These are phyloP conservation scores for Ligdia adustata DNA, from an alignment of 2,888 invertebrate genomes.

Conservation along the genomic window DNA sequence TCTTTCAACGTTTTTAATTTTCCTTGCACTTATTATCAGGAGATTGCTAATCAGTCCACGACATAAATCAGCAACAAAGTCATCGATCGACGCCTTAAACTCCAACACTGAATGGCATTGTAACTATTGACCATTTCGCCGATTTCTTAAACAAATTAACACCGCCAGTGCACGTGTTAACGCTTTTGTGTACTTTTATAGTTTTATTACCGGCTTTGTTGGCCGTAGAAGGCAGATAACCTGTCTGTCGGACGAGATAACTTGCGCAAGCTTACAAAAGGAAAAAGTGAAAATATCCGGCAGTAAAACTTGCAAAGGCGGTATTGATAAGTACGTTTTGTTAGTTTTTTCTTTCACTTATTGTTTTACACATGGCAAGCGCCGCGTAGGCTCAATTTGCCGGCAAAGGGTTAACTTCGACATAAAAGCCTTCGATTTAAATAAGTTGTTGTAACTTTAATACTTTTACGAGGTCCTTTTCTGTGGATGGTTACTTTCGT, in stretches of 20 bases:
- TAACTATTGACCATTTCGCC: constrained; percentile 36
- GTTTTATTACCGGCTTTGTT: constrained; percentile 33
- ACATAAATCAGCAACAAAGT: constrained; percentile 9
- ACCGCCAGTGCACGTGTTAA: constrained; percentile 67
- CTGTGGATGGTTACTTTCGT: constrained; percentile 6
- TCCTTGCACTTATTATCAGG: no score
- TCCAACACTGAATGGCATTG: constrained; percentile 25
- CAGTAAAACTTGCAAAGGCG: constrained; percentile 62
- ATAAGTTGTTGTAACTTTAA: constrained; percentile 8
- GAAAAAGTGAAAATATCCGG: constrained; percentile 71
- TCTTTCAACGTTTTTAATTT: no score
- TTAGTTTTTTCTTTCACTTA: constrained; percentile 40
- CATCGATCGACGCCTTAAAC: constrained; percentile 4
- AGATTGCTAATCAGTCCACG: no score
- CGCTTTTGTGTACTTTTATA: constrained; percentile 66
- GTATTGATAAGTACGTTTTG: no score
- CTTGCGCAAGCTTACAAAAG: constrained; percentile 70
- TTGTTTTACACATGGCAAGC: constrained; percentile 39
- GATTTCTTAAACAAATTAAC: constrained; percentile 74
- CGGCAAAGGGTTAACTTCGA: constrained; percentile 44
- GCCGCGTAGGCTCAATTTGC: constrained; percentile 33
- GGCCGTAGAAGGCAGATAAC: constrained; percentile 31
- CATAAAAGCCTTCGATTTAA: constrained; percentile 11
- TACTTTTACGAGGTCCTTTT: not conserved
- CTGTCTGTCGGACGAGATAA: constrained; percentile 28